Percentiles rank a stretch among this genome's conserved stretches.
phyloP scores from a whole-genome alignment of 2,797 vertebrate genomes.

The Meda fulgida region DNA sequence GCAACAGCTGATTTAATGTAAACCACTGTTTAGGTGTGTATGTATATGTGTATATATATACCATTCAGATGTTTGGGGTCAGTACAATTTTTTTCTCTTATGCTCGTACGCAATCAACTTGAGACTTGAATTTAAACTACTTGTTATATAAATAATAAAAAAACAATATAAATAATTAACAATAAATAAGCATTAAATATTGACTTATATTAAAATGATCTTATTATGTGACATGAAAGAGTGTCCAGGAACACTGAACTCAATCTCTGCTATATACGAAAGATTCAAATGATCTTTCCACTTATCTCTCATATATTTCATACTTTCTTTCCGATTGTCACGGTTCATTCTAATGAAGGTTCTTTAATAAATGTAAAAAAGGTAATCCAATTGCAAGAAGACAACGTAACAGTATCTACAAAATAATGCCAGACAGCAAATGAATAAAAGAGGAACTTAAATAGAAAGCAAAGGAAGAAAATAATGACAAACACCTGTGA shows the following conservation, averaged over 20 bases:
- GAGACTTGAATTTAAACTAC: not conserved
- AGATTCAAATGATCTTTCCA: not conserved
- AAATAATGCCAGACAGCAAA: too few relatives aligned
- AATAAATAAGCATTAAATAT: not conserved
- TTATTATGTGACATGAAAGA: not conserved
- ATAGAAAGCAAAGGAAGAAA: too few relatives aligned
- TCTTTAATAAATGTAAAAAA: too few relatives aligned
- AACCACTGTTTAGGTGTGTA: not conserved
- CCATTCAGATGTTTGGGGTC: too few relatives aligned
- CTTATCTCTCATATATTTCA: not conserved
- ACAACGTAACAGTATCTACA: too few relatives aligned
- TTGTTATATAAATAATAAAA: conserved; percentile 11
- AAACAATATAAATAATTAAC: not conserved
- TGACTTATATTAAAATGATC: not conserved
- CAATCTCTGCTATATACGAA: not conserved
- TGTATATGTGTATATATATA: too few relatives aligned
- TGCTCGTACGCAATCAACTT: not conserved
- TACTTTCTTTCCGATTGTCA: not conserved
- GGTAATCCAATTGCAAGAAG: too few relatives aligned
- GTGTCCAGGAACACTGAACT: not conserved
- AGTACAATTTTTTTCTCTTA: not conserved
- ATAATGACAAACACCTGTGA: too few relatives aligned
- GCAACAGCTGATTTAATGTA: not conserved
- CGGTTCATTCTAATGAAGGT: too few relatives aligned
- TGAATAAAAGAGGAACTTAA: too few relatives aligned